Base-by-base conservation (phyloP, 2,888 invertebrate genomes). In the Formica aserva region DNA sequence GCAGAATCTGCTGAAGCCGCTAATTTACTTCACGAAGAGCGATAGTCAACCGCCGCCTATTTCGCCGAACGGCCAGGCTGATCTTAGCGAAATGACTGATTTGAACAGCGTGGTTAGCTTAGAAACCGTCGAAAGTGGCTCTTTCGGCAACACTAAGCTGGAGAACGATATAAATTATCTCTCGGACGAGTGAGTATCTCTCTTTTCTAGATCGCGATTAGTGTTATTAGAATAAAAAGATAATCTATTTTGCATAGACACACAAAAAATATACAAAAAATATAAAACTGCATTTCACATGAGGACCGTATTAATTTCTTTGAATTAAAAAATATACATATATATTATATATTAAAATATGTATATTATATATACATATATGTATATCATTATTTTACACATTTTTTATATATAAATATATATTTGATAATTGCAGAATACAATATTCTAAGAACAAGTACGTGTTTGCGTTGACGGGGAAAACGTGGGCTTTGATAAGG, bases 401-500 rank as follows among this genome's bases (percentile, higher is more conserved):
- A 48, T 48, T 48, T 45, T 45, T 18, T 48, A 48, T 48, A 48
- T 48, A 45, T 48, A 48, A 18, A 18, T 48, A 48, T 48, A 18
- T 52, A 8, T 52, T 3, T 18, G 4, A 48, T 38, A 85, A 35
- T 86, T 83, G 13, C 82, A 94, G 94, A 35, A 77, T 92, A 22
- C 90, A 92, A 77, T 92, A 89, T 71, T 89, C 90, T 26, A 92
- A 91, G 65, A 93, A 92, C 82, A 94, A 94, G 35, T 95, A 95
- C 60, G 94, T 93, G 4, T 95, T 95, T 83, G 91, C 94, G 66
- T 92, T 96, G 60, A 96, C 95, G 22, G 98, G 98, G 0, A 96
- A 96, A 91, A 97, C 97, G 0, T 98, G 97, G 97, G 95, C 97
- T 89, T 96, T 97, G 0, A 95, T 99, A 0, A 96, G 97, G 32